Conservation (phyloP, 1,140 invertebrate genomes). For the Archivesica marissinica region DNA sequence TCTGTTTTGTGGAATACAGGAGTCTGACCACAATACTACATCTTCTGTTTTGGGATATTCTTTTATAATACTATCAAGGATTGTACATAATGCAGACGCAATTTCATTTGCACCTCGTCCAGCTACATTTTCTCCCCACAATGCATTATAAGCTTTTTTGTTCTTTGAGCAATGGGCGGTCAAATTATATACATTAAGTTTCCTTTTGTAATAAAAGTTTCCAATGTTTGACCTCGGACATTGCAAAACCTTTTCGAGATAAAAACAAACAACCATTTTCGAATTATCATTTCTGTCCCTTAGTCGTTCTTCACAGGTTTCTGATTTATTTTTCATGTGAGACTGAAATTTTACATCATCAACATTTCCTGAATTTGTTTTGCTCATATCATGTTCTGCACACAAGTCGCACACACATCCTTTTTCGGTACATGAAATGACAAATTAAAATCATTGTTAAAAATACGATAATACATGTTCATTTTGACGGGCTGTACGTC, state of each 20-base stretch:
- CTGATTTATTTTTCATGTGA: constrained; percentile 3
- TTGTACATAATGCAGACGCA: constrained; percentile 58
- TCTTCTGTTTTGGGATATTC: constrained; percentile 45
- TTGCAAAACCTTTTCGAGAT: constrained; percentile 9
- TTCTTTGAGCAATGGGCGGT: constrained; percentile 54
- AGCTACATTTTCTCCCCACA: constrained; percentile 46
- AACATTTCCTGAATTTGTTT: background rate
- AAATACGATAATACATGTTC: constrained; percentile 58
- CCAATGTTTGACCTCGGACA: constrained; percentile 1
- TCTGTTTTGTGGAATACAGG: constrained; percentile 53
- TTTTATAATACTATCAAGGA: constrained; percentile 50
- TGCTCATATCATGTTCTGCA: background rate
- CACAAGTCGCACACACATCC: constrained; percentile 62
- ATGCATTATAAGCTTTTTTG: constrained; percentile 40
- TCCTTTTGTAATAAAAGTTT: constrained; percentile 47
- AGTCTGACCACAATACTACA: constrained; percentile 61
- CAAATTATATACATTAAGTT: constrained; percentile 60
- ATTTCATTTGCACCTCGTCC: constrained; percentile 65
- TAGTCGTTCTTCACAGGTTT: background rate
- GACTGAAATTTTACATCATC: background rate
- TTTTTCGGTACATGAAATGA: constrained; percentile 62
- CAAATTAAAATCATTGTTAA: constrained; percentile 62
- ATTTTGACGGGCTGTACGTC: constrained; percentile 33
- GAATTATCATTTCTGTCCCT: background rate
- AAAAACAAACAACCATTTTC: background rate